These are phyloP conservation scores for Laticauda laticaudata DNA, from an alignment of 2,113 vertebrate genomes.

Conservation along the genomic window DNA sequence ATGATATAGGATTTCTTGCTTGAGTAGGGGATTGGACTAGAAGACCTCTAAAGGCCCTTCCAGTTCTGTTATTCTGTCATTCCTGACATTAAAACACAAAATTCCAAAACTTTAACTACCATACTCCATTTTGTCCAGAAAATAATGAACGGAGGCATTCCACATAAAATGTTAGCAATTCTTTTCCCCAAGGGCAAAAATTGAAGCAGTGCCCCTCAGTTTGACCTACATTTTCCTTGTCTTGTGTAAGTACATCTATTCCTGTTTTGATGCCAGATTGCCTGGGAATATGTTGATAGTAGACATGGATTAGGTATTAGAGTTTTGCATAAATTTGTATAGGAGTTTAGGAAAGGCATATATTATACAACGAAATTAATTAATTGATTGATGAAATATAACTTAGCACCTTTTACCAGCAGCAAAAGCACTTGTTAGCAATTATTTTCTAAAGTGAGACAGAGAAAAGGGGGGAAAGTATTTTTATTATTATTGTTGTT, in stretches of 20 bases:
- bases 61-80: no score
- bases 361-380: slow-evolving; percentile 14
- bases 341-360: not conserved
- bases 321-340: slow-evolving; percentile 12
- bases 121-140: not conserved
- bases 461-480: not conserved
- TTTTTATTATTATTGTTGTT: slow-evolving; percentile 46
- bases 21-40: no score
- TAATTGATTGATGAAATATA: slow-evolving; percentile 34
- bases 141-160: not conserved
- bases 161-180: not conserved
- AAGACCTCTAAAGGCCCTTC: no score
- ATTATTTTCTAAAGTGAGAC: slow-evolving; percentile 33
- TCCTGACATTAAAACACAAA: no score
- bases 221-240: not conserved
- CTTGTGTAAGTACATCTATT: not conserved
- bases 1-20: no score
- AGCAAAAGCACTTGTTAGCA: slow-evolving; percentile 44
- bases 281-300: not conserved
- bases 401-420: slow-evolving; percentile 36
- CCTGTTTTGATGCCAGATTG: slow-evolving; percentile 22
- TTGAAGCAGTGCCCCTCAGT: not conserved
- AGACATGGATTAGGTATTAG: not conserved
- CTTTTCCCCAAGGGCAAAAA: not conserved
- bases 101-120: no score